These are phyloP conservation scores for Thryonomys swinderianus DNA, from an alignment of 2,113 vertebrate species.

Conservation along the genomic window DNA sequence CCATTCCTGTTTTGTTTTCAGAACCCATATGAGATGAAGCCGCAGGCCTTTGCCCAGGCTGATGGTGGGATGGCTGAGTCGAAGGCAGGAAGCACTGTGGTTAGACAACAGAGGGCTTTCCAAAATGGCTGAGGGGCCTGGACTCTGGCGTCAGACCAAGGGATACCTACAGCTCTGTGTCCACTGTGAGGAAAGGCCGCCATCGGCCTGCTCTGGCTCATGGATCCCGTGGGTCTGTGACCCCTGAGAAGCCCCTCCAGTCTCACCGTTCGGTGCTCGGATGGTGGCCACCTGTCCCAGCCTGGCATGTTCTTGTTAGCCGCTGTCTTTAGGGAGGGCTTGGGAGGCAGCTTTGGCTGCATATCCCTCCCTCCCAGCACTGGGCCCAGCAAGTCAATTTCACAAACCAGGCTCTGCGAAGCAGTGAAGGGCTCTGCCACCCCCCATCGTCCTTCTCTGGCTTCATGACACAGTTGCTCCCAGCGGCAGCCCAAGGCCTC, in stretches of 20 bases:
- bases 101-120: background rate
- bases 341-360: background rate
- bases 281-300: background rate
- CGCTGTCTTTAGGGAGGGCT: background rate
- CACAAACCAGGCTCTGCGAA: background rate
- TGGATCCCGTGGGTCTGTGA: background rate
- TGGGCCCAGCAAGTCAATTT: fast-evolving
- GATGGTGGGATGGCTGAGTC: no score
- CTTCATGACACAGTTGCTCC: background rate
- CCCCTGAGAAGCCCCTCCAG: background rate
- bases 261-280: background rate
- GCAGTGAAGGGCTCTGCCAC: background rate
- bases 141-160: background rate
- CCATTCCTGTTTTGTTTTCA: background rate
- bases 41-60: background rate
- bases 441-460: background rate
- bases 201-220: background rate
- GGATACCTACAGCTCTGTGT: background rate
- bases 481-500: background rate
- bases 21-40: background rate
- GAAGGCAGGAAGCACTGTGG: background rate
- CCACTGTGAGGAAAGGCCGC: background rate
- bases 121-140: background rate
- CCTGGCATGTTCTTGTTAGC: background rate
- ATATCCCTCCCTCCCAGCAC: background rate